phyloP scores from a whole-genome alignment of 2,797 vertebrate species.

The Chaetophractus vellerosus region DNA sequence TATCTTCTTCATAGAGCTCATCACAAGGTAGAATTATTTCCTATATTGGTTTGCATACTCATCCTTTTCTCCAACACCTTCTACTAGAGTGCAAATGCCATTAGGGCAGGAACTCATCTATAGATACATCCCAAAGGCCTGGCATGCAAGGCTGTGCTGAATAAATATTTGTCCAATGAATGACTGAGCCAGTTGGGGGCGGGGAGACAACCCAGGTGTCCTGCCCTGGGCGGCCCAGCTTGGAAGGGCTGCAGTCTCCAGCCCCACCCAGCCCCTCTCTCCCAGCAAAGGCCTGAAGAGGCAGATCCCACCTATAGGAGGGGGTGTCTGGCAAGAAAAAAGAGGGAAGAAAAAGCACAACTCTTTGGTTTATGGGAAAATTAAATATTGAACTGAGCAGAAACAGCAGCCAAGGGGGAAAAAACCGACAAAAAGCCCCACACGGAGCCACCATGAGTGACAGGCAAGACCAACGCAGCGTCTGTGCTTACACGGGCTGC shows the following conservation, averaged over 20 bases:
- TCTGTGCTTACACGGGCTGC: background rate
- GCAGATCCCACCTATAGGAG: background rate
- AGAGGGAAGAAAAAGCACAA: background rate
- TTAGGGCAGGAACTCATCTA: accelerated
- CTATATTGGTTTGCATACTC: accelerated
- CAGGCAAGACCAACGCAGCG: background rate
- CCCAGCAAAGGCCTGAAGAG: background rate
- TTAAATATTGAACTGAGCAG: slow-evolving; percentile 74
- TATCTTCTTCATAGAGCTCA: background rate
- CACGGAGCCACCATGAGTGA: background rate
- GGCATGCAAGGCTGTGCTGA: background rate
- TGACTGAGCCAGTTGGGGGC: background rate
- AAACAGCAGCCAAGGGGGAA: slow-evolving; percentile 21
- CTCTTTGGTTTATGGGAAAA: slow-evolving; percentile 69
- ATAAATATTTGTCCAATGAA: background rate
- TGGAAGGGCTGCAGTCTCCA: background rate
- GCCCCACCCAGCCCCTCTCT: accelerated
- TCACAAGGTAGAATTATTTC: background rate
- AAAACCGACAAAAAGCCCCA: background rate
- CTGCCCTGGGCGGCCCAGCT: accelerated
- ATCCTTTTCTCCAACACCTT: background rate
- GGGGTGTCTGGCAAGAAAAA: background rate
- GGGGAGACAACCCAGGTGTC: too few relatives aligned
- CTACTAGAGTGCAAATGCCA: background rate
- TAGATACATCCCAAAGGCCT: accelerated